Evolutionary conservation across 1,140 invertebrate species (phyloP), one percentile per base, ranked within the genome.

Genomic region (Zeugodacus cucurbitae): DNA sequence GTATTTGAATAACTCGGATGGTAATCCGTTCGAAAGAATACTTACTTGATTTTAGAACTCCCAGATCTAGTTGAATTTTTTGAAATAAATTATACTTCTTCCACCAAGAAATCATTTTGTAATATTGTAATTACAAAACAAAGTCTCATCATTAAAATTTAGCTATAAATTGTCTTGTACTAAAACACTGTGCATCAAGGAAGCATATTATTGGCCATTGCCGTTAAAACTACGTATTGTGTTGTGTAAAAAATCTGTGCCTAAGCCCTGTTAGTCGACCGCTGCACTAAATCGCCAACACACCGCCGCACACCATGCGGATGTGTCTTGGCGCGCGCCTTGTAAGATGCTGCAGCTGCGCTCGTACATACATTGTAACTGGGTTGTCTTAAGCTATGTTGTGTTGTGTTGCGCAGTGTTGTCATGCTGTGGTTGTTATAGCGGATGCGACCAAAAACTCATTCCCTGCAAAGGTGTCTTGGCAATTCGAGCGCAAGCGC

Each of bases 401-500:
- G 48, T 54, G 11, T 54, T 54, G 17, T 67, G 10, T 6, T 37
- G 20, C 20, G 37, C 17, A 17, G 34, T 41, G 74, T 48, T 82
- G 74, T 26, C 74, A 41, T 82, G 22, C 41, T 34, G 37, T 48
- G 34, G 74, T 29, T 82, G 74, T 20, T 82, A 54, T 74, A 74
- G 34, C 74, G 74, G 74, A 82, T 82, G 41, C n/a, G n/a, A 48
- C 74, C 74, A 82, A 82, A 82, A 82, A n/a, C 22, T 32, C 14
- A 82, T 82, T 44, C 74, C 41, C 74, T 82, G 8, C 41, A 41
- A 48, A 82, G 41, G 74, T 82, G 74, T 82, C n/a, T 82, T 82
- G 74, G 74, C 17, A 44, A 82, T 82, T 82, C 74, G n/a, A 82
- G 37, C 74, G 74, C 41, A 48, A 82, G 74, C 74, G 74, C 74